phyloP scores from a whole-genome alignment of 2,113 vertebrate genomes.

The Calidris pugnax region DNA sequence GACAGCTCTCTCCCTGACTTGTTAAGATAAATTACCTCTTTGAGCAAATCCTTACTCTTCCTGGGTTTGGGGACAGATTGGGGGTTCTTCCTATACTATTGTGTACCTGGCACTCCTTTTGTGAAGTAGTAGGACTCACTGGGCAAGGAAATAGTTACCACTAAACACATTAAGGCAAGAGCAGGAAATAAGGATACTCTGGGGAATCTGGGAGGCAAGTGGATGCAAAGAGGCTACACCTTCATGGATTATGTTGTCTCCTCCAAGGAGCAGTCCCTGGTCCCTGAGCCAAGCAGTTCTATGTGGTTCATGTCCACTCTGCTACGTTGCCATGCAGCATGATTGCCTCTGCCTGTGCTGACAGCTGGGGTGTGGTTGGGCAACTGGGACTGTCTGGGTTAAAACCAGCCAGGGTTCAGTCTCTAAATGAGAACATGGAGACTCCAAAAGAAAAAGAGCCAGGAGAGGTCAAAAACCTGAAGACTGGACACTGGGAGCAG shows the following conservation, averaged over 20 bases:
- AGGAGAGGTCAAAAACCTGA: not conserved
- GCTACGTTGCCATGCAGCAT: not conserved
- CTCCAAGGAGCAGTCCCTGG: not conserved
- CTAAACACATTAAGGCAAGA: not conserved
- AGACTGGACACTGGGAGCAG: not conserved
- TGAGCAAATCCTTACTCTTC: not conserved
- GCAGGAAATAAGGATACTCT: not conserved
- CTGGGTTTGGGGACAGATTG: not conserved
- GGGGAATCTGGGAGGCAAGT: not conserved
- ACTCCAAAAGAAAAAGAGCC: not conserved
- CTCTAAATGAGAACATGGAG: not conserved
- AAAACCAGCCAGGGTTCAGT: not conserved
- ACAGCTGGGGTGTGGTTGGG: not conserved
- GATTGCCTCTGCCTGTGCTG: not conserved
- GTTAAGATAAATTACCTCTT: not conserved
- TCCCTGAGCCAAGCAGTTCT: not conserved
- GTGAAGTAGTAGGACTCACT: not conserved
- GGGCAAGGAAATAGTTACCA: not conserved
- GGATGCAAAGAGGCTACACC: not conserved
- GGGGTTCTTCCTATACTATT: not conserved
- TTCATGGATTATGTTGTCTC: not conserved
- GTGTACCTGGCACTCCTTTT: not conserved
- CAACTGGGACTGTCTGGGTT: not conserved
- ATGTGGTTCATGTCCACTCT: not conserved
- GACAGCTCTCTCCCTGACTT: not conserved